These are phyloP conservation scores for Todiramphus saurophagus DNA, from an alignment of 2,113 vertebrate genomes.

Conservation along the genomic window DNA sequence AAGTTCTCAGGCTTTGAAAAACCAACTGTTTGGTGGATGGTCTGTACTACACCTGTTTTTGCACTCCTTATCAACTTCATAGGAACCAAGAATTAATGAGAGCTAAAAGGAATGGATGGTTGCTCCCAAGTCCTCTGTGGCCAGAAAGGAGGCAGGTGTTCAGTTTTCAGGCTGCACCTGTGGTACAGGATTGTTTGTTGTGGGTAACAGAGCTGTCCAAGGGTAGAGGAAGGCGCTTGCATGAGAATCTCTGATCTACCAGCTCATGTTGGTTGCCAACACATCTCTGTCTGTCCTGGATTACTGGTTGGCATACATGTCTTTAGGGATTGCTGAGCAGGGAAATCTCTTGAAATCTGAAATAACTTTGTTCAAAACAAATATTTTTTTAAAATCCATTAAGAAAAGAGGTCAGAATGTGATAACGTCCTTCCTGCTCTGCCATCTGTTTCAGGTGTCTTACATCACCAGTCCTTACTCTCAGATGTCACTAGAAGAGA, in stretches of 20 bases:
- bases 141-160: background rate
- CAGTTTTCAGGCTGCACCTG: background rate
- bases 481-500: background rate
- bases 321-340: background rate
- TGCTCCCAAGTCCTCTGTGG: background rate
- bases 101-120: background rate
- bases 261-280: background rate
- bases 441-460: background rate
- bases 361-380: background rate
- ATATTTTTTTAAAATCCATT: background rate
- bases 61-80: background rate
- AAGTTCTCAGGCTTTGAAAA: background rate
- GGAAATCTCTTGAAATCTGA: background rate
- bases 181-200: background rate
- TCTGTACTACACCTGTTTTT: background rate
- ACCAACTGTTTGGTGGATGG: rapidly evolving
- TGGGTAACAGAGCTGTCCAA: background rate
- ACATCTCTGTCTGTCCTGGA: background rate
- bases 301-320: background rate
- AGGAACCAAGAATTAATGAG: background rate
- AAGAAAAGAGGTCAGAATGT: background rate
- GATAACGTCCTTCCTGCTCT: background rate
- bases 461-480: background rate
- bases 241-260: background rate
- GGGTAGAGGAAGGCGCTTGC: background rate